Conservation (phyloP, 2,113 vertebrate species). For the Cyprinodon tularosa region DNA sequence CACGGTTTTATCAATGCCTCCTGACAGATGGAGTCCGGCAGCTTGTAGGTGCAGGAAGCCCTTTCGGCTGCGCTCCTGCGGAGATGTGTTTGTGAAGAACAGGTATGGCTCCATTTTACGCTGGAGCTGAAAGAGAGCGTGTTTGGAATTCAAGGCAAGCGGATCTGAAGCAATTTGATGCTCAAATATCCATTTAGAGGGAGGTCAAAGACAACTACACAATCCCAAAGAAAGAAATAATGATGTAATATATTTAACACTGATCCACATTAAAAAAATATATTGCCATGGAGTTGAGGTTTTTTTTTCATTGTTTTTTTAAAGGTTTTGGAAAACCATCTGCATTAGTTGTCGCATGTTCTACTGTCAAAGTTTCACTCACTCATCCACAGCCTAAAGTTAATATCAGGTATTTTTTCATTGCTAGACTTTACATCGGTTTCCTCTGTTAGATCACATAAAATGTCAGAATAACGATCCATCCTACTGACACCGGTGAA, state of each 20-base stretch:
- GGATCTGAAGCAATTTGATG: constrained; percentile 28
- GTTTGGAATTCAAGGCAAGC: constrained; percentile 30
- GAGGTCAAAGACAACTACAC: background rate
- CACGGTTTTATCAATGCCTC: constrained; percentile 57
- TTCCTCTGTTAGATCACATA: too few relatives aligned
- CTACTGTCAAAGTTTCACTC: background rate
- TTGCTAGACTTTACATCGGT: too few relatives aligned
- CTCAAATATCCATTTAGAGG: constrained; percentile 2
- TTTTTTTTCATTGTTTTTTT: too few relatives aligned
- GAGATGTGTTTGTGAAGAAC: constrained; percentile 64
- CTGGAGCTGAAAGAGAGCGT: constrained; percentile 22
- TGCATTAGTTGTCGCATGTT: too few relatives aligned
- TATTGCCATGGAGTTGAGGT: too few relatives aligned
- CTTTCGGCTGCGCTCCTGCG: constrained; percentile 65
- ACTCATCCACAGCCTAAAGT: background rate
- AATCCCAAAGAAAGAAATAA: constrained; percentile 2
- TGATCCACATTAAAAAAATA: background rate
- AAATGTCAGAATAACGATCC: too few relatives aligned
- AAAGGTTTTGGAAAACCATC: too few relatives aligned
- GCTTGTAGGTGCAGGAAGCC: constrained; percentile 70
- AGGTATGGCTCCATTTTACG: constrained; percentile 70
- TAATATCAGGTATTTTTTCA: background rate
- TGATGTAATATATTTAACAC: background rate
- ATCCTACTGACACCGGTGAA: too few relatives aligned
- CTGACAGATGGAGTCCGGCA: constrained; percentile 78